Base-by-base conservation (phyloP, 1,140 invertebrate genomes). In the Heliconius himera region DNA sequence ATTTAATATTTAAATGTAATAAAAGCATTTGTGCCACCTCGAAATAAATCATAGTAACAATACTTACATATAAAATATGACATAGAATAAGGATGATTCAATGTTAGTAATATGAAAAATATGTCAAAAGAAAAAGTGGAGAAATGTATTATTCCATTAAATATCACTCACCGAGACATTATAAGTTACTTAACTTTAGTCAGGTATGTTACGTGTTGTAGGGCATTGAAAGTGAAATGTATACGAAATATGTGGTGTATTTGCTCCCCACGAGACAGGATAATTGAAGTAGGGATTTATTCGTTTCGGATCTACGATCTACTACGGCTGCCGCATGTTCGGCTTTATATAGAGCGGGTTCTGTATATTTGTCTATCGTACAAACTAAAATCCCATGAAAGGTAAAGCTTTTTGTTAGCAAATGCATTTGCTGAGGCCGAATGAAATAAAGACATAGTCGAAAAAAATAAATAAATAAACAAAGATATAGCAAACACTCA, bases 241-340 rank as follows among this genome's bases (percentile, higher is more conserved):
- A 84, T 87, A 85, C 89, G 85, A 87, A 88, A 88, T 90, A 84
- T 90, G 89, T 88, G 90, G 84, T 91, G 89, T 93, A 89, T 89
- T 93, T 89, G 86, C 87, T 89, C 81, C 89, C 87, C 85, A 83
- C 86, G 89, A 89, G 89, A 90, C 88, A 87, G 82, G 87, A 91
- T 93, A 92, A 93, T 92, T 92, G 91, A 91, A 93, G 89, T 89
- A 90, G 88, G 90, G 89, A 93, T 92, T 93, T 92, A 93, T 91
- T 88, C 85, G 88, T 90, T 89, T 89, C 86, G 87, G 88, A 90
- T 90, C 87, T 90, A 85, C 86, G 77, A 81, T 87, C 85, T 85
- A 83, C 85, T 82, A 85, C 82, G 76, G 82, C 81, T 82, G 78
- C 79, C 79, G 78, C 71, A 74, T 80, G 84, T 78, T 81, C 75